These are phyloP conservation scores for Melolontha melolontha DNA, from an alignment of 2,888 invertebrate genomes.

Conservation along the genomic window DNA sequence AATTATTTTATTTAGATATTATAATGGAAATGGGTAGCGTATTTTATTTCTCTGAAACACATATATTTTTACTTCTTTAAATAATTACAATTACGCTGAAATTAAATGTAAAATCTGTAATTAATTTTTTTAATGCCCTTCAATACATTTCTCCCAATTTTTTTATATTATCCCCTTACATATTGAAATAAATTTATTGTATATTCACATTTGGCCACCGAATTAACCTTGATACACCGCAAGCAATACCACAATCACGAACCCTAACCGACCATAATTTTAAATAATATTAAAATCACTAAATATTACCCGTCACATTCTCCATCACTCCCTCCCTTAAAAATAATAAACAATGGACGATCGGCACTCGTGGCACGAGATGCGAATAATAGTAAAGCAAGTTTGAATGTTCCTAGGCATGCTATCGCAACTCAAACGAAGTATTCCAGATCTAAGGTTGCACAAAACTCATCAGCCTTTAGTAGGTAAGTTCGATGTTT, in stretches of 20 bases:
- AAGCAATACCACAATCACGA: slow-evolving; percentile 11
- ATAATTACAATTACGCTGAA: too few species aligned
- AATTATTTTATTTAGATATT: too few species aligned
- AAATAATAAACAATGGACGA: background rate
- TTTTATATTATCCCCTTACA: background rate
- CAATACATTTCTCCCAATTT: too few species aligned
- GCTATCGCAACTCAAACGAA: slow-evolving; percentile 89
- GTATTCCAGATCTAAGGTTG: slow-evolving; percentile 87
- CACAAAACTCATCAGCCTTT: slow-evolving; percentile 82
- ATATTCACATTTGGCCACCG: slow-evolving; percentile 23
- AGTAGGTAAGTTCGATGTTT: slow-evolving; percentile 72
- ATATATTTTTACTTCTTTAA: too few species aligned
- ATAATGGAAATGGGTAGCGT: too few species aligned
- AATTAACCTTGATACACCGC: slow-evolving; percentile 2
- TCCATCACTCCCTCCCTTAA: background rate
- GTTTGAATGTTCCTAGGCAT: slow-evolving; percentile 77
- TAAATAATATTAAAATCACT: too few species aligned
- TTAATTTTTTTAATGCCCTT: too few species aligned
- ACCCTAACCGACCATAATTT: slow-evolving; percentile 2
- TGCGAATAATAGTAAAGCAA: slow-evolving; percentile 57
- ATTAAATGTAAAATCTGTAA: too few species aligned
- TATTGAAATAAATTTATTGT: slow-evolving; percentile 24
- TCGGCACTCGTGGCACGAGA: slow-evolving; percentile 35
- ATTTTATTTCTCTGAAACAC: too few species aligned
- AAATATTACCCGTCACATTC: background rate